Evolutionary conservation across 2,888 invertebrate species (phyloP), one percentile per base, ranked within the genome.

Genomic region (Chymomyza fuscimana): DNA sequence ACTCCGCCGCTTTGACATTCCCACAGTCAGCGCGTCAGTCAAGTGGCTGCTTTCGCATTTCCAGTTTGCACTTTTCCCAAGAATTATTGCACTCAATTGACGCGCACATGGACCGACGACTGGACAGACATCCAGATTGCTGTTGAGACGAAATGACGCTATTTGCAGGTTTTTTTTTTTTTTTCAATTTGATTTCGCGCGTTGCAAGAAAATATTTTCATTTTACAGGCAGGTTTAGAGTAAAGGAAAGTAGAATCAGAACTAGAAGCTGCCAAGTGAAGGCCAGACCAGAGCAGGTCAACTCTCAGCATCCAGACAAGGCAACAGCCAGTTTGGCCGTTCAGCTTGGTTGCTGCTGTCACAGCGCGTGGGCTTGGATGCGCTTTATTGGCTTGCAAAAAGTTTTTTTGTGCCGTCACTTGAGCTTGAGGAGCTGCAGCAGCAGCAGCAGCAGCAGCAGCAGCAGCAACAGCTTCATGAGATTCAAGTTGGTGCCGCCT

Each of bases 61-160:
- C 77, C 83, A 83, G 83, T 87, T 87, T 86, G 73, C 83, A 79
- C 83, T 77, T 76, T 87, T 82, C 60, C 29, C 67, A 69, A 79
- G 88, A 88, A 86, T 88, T 88, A 86, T 86, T 88, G 85, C 88
- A 86, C 80, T 86, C 88, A 86, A 88, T 86, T 84, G 88, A 87
- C 77, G 85, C 77, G 75, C 82, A 58, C 22, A 19, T 58, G 58
- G 58, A 58, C 58, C 9, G 51, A 25, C 15, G 16, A 54, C 4
- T 54, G 52, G 52, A 19, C 52, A 54, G 52, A 51, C 16, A n/a
- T 22, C 6, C 6, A 19, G 25, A 15, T 19, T 54, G 29, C 50
- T 4, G 19, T 54, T 25, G 29, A 29, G 56, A 59, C 12, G 56
- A 22, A 46, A 25, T 51, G 62, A 67, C 46, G 79, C 74, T 81